These are phyloP conservation scores for Thyatira batis DNA, from an alignment of 2,888 invertebrate species.

Conservation along the genomic window DNA sequence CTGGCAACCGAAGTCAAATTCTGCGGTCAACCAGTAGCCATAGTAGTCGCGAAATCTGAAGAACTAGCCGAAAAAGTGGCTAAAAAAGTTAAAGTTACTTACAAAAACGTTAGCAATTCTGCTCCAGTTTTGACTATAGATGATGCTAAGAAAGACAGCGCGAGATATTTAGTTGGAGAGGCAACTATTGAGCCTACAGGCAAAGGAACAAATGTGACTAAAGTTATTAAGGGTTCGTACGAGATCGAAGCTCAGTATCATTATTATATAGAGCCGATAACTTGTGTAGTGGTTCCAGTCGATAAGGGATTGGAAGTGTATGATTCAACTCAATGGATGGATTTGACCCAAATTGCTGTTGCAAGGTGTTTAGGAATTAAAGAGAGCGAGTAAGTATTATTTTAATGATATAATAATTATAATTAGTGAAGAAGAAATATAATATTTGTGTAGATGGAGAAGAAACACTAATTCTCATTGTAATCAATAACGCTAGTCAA, in stretches of 20 bases:
- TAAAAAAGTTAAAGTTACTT: constrained; percentile 82
- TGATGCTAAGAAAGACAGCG: constrained; percentile 70
- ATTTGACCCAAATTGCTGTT: constrained; percentile 81
- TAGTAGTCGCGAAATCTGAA: constrained; percentile 84
- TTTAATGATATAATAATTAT: not conserved
- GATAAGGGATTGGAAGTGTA: constrained; percentile 87
- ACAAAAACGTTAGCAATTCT: constrained; percentile 58
- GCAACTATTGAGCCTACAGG: constrained; percentile 47
- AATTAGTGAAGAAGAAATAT: too few relatives aligned
- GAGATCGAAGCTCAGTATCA: constrained; percentile 87
- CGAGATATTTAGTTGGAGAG: constrained; percentile 43
- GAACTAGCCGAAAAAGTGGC: constrained; percentile 81
- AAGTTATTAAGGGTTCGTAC: constrained; percentile 81
- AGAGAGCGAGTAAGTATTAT: constrained; percentile 76
- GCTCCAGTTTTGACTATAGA: constrained; percentile 64
- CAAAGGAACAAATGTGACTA: constrained; percentile 56
- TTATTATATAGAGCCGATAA: constrained; percentile 88
- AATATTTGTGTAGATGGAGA: too few relatives aligned
- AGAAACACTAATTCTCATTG: too few relatives aligned
- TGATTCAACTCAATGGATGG: constrained; percentile 85
- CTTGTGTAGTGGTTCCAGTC: constrained; percentile 84
- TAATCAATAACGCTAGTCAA: too few relatives aligned
- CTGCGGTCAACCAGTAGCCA: constrained; percentile 86
- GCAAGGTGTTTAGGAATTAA: constrained; percentile 80
- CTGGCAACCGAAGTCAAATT: constrained; percentile 82